These are phyloP conservation scores for Grantiella picta DNA, from an alignment of 2,113 vertebrate genomes.

Conservation along the genomic window DNA sequence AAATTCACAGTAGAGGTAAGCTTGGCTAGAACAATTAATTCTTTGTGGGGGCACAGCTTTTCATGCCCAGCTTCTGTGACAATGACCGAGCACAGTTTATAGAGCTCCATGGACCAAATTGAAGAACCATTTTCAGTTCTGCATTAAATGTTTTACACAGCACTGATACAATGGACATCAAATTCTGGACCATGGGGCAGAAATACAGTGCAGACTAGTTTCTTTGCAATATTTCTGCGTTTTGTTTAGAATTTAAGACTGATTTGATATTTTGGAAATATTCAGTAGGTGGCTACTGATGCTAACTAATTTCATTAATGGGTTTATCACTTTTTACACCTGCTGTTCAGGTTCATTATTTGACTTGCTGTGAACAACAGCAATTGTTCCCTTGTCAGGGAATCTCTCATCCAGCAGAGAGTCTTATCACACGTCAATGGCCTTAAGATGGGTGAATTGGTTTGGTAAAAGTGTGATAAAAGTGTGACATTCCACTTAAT, in stretches of 20 bases:
- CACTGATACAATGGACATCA: not conserved
- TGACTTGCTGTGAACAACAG: not conserved
- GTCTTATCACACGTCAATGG: not conserved
- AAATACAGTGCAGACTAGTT: not conserved
- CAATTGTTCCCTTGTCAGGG: not conserved
- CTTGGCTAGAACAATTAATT: not conserved
- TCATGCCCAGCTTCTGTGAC: not conserved
- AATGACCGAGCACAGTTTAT: not conserved
- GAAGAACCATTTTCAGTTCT: not conserved
- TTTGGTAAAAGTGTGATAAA: not conserved
- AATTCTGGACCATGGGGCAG: not conserved
- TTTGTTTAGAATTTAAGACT: not conserved
- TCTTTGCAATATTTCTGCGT: not conserved
- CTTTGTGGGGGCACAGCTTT: not conserved
- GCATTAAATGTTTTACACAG: not conserved
- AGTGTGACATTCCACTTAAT: not conserved
- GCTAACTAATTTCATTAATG: not conserved
- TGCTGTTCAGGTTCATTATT: not conserved
- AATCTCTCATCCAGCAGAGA: not conserved
- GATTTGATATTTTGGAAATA: not conserved
- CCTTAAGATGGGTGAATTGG: not conserved
- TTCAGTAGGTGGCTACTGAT: not conserved
- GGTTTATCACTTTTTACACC: not conserved
- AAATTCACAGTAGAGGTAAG: not conserved
- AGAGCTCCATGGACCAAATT: not conserved